Conservation (phyloP, 2,888 invertebrate genomes). For the Penaeus monodon region DNA sequence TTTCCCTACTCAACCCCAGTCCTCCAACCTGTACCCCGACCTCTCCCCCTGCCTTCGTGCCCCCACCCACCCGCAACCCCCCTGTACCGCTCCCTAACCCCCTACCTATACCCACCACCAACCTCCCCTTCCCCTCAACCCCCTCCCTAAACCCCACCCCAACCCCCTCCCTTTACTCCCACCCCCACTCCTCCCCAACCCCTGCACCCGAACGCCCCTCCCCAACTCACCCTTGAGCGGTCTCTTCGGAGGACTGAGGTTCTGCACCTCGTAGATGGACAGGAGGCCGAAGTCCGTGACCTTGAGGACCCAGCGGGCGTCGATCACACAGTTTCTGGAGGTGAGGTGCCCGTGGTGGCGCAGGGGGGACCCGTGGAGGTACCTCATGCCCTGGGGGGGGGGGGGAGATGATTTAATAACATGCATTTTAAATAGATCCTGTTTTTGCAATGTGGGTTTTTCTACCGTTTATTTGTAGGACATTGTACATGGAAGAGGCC, state of each 20-base stretch:
- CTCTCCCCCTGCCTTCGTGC: no score
- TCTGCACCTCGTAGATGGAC: slow-evolving; percentile 82
- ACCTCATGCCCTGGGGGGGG: slow-evolving; percentile 83
- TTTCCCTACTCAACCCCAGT: no score
- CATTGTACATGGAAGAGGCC: no score
- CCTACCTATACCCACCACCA: no score
- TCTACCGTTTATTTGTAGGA: neutral
- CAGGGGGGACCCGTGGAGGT: slow-evolving; percentile 86
- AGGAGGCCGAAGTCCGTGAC: slow-evolving; percentile 91
- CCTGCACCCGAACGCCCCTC: no score
- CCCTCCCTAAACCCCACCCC: no score
- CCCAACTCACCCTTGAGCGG: slow-evolving; percentile 77
- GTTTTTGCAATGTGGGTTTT: neutral
- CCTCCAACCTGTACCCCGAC: no score
- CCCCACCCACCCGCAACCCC: no score
- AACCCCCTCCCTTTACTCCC: no score
- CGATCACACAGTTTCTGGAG: slow-evolving; percentile 93
- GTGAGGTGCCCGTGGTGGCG: slow-evolving; percentile 88
- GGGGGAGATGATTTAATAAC: slow-evolving; percentile 43
- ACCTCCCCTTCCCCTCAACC: no score
- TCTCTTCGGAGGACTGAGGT: slow-evolving; percentile 76
- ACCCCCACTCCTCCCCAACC: no score
- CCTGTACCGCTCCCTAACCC: no score
- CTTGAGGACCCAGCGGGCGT: slow-evolving; percentile 95
- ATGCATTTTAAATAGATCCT: slow-evolving; percentile 18